These are phyloP conservation scores for Macrostomum lignano DNA, from an alignment of 1,140 invertebrate species.

Conservation along the genomic window DNA sequence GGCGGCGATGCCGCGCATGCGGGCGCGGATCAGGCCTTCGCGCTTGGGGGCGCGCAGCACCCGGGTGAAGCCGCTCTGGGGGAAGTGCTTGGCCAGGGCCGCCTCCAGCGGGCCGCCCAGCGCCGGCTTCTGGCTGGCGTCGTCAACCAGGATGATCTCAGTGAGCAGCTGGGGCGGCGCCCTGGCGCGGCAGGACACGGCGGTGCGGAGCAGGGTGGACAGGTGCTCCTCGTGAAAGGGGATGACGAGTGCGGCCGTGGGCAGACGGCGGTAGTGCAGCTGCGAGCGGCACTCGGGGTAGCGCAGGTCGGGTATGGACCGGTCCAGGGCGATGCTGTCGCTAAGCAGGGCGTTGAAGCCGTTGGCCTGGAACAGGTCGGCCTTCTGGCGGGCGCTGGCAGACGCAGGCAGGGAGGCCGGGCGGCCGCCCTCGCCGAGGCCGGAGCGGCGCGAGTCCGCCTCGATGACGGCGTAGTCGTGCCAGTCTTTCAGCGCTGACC, in stretches of 20 bases:
- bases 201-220: conserved; percentile 51
- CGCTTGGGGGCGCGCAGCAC: conserved; percentile 37
- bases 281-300: conserved; percentile 26
- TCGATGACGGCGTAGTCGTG: no score
- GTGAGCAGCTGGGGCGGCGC: conserved; percentile 45
- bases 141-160: conserved; percentile 74
- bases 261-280: conserved; percentile 27
- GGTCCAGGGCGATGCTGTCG: conserved; percentile 44
- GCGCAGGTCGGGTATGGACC: conserved; percentile 45
- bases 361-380: conserved; percentile 1
- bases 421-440: no score
- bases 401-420: no score
- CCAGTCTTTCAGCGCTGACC: no score
- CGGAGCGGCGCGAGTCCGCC: no score
- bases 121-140: conserved; percentile 35
- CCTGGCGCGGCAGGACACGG: conserved; percentile 55
- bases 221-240: conserved; percentile 88
- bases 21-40: conserved; percentile 55
- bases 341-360: conserved; percentile 50
- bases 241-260: conserved; percentile 52
- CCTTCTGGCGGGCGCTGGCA: no score
- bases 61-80: neutral
- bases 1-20: conserved; percentile 49
- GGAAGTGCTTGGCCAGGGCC: neutral
- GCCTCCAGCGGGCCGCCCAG: neutral